Conservation (phyloP, 2,888 invertebrate species). For the Ophioninae sp. region DNA sequence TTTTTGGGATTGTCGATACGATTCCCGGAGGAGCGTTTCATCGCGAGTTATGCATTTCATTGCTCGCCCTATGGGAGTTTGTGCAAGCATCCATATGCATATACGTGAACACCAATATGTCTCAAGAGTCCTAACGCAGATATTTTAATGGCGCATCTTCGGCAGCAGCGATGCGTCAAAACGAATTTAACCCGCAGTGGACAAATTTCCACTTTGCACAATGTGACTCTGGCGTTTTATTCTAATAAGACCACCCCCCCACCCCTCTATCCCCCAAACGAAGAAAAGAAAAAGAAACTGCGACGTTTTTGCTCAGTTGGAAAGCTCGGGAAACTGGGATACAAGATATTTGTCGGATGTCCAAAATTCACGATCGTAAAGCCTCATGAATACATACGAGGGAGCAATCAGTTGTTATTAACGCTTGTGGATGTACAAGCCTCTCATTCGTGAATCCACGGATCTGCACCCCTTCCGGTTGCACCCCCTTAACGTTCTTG, state of each 20-base stretch:
- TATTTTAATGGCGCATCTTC: conserved; percentile 38
- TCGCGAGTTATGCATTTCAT: background rate
- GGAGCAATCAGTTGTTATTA: conserved; percentile 63
- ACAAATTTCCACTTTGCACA: conserved; percentile 37
- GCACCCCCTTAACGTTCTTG: background rate
- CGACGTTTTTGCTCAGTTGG: conserved; percentile 5
- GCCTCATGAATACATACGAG: conserved; percentile 62
- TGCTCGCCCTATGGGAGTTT: conserved; percentile 1
- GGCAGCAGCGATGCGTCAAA: conserved; percentile 14
- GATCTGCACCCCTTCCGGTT: conserved; percentile 8
- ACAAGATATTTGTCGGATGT: conserved; percentile 57
- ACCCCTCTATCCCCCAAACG: background rate
- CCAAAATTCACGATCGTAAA: conserved; percentile 55
- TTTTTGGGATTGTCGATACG: conserved; percentile 37
- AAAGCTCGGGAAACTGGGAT: conserved; percentile 44
- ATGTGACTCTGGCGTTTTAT: conserved; percentile 21
- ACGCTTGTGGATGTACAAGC: conserved; percentile 38
- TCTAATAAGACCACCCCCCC: conserved; percentile 34
- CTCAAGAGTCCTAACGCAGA: conserved; percentile 14
- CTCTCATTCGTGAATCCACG: conserved; percentile 44
- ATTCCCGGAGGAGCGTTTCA: conserved; percentile 18
- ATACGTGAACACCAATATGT: conserved; percentile 13
- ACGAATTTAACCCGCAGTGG: conserved; percentile 28
- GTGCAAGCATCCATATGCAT: too few species aligned
- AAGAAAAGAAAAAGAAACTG: background rate